Evolutionary conservation across 2,797 vertebrate genomes (phyloP), one percentile per base, ranked within the genome.

Genomic region (Bryconaethiops microstoma): DNA sequence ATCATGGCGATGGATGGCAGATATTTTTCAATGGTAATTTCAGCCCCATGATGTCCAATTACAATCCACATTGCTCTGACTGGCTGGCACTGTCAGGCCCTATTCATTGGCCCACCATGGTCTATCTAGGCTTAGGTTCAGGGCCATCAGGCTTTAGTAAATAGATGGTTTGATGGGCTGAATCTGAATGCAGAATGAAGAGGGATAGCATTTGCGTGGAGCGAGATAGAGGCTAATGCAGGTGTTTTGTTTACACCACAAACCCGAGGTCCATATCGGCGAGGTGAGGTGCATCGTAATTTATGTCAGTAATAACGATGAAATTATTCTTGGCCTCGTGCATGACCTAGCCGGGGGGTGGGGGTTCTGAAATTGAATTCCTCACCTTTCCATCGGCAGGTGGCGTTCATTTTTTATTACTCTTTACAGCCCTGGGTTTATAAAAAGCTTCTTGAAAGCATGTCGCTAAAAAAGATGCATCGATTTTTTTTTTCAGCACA

Each of bases 321-420:
- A 72, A 81, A 77, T 81, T 72, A 64, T 81, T 59, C 71, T 76
- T 64, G 63, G 71, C 48, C 21, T 64, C 48, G 62, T 52, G 55
- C 39, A 72, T 25, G 74, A 48, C 52, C 50, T 72, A 72, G 70
- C 39, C 19, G 6, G 29, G 29, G 29, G 29, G 8, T 29, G 52
- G 70, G 29, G 2, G 48, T 55, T 39, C 52, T 5, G 45, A 72
- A 72, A 72, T 72, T 72, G 25, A 57, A 72, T 72, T 72, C 39
- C 70, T 55, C 70, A 39, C 50, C 70, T 72, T 19, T 50, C 23
- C 29, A 3, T 9, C 23, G 48, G 48, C 45, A 25, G 29, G 48
- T n/a, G n/a, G 6, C 16, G 16, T 29, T 25, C 5, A 23, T 29
- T 23, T 3, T 14, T 25, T 54, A 35, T 39, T 14, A 19, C 55